phyloP scores from a whole-genome alignment of 1,140 invertebrate species.

The Eciton burchellii region DNA sequence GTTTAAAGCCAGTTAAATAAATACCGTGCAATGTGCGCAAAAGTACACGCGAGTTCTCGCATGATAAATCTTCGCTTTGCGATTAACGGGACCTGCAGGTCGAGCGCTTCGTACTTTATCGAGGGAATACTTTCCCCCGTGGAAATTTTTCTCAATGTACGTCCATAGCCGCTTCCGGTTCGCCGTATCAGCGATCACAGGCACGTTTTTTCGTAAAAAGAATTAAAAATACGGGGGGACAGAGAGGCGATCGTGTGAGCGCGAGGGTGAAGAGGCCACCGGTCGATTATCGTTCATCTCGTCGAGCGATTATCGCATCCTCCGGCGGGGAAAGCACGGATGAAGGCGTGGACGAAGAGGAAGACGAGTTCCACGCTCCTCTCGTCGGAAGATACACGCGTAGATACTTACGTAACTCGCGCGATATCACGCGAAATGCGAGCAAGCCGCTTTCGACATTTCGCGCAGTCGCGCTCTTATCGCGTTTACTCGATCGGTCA shows the following conservation, averaged over 20 bases:
- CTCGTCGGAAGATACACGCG: constrained; percentile 22
- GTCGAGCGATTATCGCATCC: constrained; percentile 57
- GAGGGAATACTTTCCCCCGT: constrained; percentile 11
- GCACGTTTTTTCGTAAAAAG: constrained; percentile 52
- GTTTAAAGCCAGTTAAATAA: constrained; percentile 18
- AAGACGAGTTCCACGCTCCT: constrained; percentile 27
- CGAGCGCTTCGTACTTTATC: background rate
- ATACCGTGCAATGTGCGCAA: background rate
- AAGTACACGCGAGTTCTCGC: background rate
- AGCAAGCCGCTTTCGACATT: background rate
- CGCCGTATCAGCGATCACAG: constrained; percentile 26
- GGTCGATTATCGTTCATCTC: constrained; percentile 63
- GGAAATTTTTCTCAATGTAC: constrained; percentile 31
- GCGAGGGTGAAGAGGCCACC: constrained; percentile 50
- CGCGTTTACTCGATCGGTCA: no score
- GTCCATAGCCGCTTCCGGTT: constrained; percentile 26
- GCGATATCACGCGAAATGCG: constrained; percentile 22
- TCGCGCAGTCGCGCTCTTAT: background rate
- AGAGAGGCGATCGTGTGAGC: constrained; percentile 37
- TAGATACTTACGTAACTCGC: constrained; percentile 16
- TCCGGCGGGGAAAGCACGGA: constrained; percentile 49
- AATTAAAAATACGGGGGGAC: constrained; percentile 31
- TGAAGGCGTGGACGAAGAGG: constrained; percentile 41
- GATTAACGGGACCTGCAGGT: no score
- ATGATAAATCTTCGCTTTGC: constrained; percentile 16